A percentile compares a stretch with the other conserved stretches of the same genome.
Conservation (phyloP, 1,140 invertebrate genomes). For the Bombus breviceps region DNA sequence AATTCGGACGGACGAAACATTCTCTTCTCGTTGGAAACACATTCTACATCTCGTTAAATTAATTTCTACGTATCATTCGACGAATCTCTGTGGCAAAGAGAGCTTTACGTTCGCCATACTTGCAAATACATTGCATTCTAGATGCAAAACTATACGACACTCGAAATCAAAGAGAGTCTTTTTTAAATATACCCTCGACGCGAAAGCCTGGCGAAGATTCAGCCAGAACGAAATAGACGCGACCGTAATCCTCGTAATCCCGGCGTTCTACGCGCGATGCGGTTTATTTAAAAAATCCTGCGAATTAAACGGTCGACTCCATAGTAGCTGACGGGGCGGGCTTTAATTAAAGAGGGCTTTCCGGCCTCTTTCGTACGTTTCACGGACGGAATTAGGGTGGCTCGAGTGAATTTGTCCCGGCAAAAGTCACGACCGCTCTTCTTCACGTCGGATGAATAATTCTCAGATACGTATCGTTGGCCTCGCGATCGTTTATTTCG, state of each 20-base stretch:
- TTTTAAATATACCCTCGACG: not conserved
- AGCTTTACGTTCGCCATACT: too few species aligned
- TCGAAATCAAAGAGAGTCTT: not conserved
- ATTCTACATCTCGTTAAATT: not conserved
- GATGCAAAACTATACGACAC: not conserved
- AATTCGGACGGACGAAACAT: not conserved
- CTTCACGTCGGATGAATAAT: not conserved
- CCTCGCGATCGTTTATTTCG: not conserved
- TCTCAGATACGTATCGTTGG: too few species aligned
- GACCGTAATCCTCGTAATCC: not conserved
- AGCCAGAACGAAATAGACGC: slow-evolving; percentile 1
- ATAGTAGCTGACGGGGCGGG: not conserved
- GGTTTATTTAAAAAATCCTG: slow-evolving; percentile 29
- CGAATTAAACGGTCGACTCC: slow-evolving; percentile 25
- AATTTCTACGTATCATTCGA: not conserved
- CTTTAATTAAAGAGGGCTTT: slow-evolving; percentile 47
- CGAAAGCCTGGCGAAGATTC: not conserved
- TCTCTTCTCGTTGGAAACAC: not conserved
- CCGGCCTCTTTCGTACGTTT: not conserved
- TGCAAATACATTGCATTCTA: not conserved
- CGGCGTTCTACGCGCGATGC: not conserved
- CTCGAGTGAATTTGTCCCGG: not conserved
- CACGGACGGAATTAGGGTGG: slow-evolving; percentile 4
- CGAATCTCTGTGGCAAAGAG: too few species aligned
- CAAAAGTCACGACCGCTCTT: not conserved